Evolutionary conservation across 1,140 invertebrate species (phyloP).

Genomic region (Subanguina moxae): DNA sequence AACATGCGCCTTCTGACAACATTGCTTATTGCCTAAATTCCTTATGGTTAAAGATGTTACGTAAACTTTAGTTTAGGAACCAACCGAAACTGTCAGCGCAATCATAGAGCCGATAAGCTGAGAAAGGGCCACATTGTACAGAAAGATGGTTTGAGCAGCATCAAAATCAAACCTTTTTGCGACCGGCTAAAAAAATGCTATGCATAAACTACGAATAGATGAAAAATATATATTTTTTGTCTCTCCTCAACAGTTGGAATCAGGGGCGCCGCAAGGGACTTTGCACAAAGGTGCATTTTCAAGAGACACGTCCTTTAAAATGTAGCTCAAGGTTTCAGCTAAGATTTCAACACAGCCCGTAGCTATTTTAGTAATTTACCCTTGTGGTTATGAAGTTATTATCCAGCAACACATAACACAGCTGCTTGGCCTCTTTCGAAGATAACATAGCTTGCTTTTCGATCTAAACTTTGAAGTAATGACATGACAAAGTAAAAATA

Average conservation of each 20-base stretch:
- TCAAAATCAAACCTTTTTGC: conserved; percentile 34
- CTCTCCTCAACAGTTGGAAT: no score
- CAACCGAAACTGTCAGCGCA: conserved; percentile 20
- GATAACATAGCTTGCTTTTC: conserved; percentile 44
- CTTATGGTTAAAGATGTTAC: neutral
- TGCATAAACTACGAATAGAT: no score
- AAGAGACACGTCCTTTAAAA: neutral
- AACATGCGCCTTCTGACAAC: conserved; percentile 31
- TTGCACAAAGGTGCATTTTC: neutral
- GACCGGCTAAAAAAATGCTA: conserved; percentile 19
- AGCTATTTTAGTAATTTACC: no score
- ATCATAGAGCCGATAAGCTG: conserved; percentile 27
- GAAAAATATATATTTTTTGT: no score
- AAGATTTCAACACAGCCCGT: neutral
- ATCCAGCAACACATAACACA: conserved; percentile 36
- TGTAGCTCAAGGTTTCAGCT: no score
- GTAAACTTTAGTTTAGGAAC: neutral
- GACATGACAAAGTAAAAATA: neutral
- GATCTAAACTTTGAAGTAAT: conserved; percentile 13
- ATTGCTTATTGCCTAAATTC: conserved; percentile 22
- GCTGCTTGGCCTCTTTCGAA: conserved; percentile 41
- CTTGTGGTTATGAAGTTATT: conserved; percentile 38
- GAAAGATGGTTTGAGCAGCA: conserved; percentile 21
- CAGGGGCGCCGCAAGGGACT: no score
- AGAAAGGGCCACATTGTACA: conserved; percentile 19